Evolutionary conservation across 2,888 invertebrate species (phyloP).

Genomic region (Leptopilina syphax): DNA sequence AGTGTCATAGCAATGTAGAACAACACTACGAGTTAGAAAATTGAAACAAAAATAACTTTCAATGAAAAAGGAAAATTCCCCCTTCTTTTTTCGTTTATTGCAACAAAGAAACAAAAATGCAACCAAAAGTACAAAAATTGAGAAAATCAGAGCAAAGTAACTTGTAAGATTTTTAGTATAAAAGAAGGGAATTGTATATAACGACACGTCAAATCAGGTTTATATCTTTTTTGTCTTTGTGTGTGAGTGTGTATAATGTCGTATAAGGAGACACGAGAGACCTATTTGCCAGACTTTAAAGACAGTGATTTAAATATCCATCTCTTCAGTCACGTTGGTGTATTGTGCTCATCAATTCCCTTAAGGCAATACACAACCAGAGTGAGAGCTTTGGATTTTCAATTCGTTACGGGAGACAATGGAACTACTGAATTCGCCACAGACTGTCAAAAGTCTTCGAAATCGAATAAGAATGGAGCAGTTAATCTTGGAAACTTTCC

Average conservation of each 20-base stretch:
- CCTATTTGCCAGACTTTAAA: slow-evolving; percentile 30
- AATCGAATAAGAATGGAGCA: slow-evolving; percentile 32
- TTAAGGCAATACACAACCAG: background rate
- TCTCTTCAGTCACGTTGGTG: background rate
- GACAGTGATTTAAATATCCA: slow-evolving; percentile 41
- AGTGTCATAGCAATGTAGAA: too few species aligned
- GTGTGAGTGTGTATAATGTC: background rate
- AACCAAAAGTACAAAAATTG: too few species aligned
- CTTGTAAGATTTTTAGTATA: too few species aligned
- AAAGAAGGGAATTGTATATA: too few species aligned
- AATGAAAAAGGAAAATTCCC: too few species aligned
- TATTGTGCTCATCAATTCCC: slow-evolving; percentile 26
- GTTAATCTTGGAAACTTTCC: slow-evolving; percentile 17
- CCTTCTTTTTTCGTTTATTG: too few species aligned
- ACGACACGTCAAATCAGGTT: too few species aligned
- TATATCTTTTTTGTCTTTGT: too few species aligned
- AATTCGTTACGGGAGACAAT: slow-evolving; percentile 44
- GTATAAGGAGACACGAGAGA: slow-evolving; percentile 32
- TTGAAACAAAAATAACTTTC: too few species aligned
- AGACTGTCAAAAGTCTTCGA: slow-evolving; percentile 34
- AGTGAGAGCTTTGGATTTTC: slow-evolving; percentile 35
- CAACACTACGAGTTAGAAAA: too few species aligned
- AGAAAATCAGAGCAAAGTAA: too few species aligned
- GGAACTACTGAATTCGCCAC: slow-evolving; percentile 35
- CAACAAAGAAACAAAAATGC: too few species aligned